These are phyloP conservation scores for Chalcosyrphus nemorum DNA, from an alignment of 2,888 invertebrate genomes.

Conservation along the genomic window DNA sequence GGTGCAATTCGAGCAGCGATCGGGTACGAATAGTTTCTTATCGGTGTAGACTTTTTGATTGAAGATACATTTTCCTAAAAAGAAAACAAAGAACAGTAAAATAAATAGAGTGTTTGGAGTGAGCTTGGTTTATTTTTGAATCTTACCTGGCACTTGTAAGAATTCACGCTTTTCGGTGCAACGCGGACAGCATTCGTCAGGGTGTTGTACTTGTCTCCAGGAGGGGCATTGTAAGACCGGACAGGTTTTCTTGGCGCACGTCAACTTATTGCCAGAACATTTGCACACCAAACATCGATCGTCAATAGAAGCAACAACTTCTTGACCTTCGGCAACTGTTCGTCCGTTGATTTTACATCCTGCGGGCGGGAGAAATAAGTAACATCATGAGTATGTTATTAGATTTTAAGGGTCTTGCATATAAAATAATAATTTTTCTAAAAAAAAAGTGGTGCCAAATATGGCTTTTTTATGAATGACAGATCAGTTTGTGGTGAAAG, in stretches of 20 bases:
- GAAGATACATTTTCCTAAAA: conserved; percentile 85
- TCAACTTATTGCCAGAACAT: conserved; percentile 87
- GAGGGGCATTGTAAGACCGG: conserved; percentile 93
- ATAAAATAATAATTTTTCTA: too few species aligned
- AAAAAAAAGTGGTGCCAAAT: too few species aligned
- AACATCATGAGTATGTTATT: neutral
- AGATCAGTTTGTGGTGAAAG: too few species aligned
- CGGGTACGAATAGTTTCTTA: conserved; percentile 85
- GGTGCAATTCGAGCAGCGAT: conserved; percentile 92
- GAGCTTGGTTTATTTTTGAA: neutral
- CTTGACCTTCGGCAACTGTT: conserved; percentile 90
- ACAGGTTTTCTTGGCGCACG: conserved; percentile 93
- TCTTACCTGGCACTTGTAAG: conserved; percentile 79
- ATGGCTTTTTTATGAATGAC: too few species aligned
- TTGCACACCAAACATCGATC: conserved; percentile 94
- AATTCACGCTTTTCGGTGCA: conserved; percentile 82
- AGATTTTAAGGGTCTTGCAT: too few species aligned
- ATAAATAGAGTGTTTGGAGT: neutral
- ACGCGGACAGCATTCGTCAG: conserved; percentile 90
- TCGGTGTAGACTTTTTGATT: conserved; percentile 87
- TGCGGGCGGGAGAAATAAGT: conserved; percentile 83
- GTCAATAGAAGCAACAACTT: conserved; percentile 89
- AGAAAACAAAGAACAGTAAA: neutral
- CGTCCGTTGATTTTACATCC: conserved; percentile 93
- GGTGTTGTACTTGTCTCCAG: conserved; percentile 86